These are phyloP conservation scores for Leptosomus discolor DNA, from an alignment of 2,113 vertebrate genomes.

Conservation along the genomic window DNA sequence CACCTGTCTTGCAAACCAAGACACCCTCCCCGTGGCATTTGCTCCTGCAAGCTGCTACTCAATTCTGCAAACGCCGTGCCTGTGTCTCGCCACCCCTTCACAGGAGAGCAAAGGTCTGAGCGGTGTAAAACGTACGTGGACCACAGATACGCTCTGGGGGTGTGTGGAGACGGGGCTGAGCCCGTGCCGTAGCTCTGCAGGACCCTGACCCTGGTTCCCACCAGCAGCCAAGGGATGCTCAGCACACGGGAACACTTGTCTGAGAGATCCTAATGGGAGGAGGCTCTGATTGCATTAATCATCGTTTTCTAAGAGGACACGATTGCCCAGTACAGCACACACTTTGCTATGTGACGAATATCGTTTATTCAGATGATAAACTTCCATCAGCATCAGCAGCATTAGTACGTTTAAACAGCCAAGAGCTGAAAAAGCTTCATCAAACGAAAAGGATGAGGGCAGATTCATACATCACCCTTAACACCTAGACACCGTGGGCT, in stretches of 20 bases:
- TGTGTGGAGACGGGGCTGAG: fast-evolving
- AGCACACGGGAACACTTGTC: background rate
- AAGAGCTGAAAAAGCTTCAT: background rate
- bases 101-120: background rate
- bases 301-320: background rate
- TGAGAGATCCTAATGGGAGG: background rate
- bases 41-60: background rate
- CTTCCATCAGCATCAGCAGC: background rate
- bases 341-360: background rate
- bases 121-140: fast-evolving
- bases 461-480: background rate
- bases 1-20: too few relatives aligned
- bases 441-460: background rate
- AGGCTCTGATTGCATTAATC: background rate
- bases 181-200: background rate
- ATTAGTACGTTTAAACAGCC: background rate
- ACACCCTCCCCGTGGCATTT: fast-evolving
- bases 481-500: background rate
- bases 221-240: background rate
- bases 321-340: background rate
- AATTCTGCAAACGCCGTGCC: fast-evolving
- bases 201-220: background rate
- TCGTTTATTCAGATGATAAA: background rate
- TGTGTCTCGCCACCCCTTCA: background rate
- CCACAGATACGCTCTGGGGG: fast-evolving